A percentile compares a stretch with the other conserved stretches of the same genome.
These are phyloP conservation scores for Pollenia griseotomentosa DNA, from an alignment of 2,888 invertebrate species.

Conservation along the genomic window DNA sequence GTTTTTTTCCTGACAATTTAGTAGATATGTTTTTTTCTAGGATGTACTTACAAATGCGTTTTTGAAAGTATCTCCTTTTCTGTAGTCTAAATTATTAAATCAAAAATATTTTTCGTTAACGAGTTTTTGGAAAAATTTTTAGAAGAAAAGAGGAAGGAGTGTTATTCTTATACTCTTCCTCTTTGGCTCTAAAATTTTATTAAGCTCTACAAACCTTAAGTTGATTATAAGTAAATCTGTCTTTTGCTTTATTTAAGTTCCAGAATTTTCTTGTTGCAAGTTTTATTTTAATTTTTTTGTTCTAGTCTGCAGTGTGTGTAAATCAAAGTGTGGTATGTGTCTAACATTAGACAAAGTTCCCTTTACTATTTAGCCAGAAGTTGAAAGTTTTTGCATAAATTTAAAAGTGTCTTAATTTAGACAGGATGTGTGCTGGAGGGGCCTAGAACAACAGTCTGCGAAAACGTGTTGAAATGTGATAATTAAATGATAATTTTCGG, in stretches of 20 bases:
- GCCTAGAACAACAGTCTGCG: neutral
- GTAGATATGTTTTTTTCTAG: neutral
- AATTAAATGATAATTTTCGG: neutral
- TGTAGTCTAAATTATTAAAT: too few relatives aligned
- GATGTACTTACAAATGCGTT: neutral
- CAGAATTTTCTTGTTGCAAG: neutral
- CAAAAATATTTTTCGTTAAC: too few relatives aligned
- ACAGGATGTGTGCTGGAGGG: neutral
- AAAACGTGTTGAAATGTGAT: neutral
- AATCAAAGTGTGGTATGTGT: neutral
- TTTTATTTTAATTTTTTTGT: too few relatives aligned
- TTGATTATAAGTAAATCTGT: constrained; percentile 4
- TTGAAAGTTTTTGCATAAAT: neutral
- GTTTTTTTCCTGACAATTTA: neutral
- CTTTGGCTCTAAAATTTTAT: too few relatives aligned
- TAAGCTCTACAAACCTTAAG: neutral
- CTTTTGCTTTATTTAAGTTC: neutral
- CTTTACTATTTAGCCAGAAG: neutral
- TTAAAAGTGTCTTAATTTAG: neutral
- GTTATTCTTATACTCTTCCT: too few relatives aligned
- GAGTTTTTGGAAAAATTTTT: too few relatives aligned
- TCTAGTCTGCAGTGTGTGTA: neutral
- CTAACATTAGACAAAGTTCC: neutral
- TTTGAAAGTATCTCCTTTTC: too few relatives aligned
- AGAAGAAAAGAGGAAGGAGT: too few relatives aligned